Base-by-base conservation (phyloP, 1,140 invertebrate species). In the Drosophila simulans region DNA sequence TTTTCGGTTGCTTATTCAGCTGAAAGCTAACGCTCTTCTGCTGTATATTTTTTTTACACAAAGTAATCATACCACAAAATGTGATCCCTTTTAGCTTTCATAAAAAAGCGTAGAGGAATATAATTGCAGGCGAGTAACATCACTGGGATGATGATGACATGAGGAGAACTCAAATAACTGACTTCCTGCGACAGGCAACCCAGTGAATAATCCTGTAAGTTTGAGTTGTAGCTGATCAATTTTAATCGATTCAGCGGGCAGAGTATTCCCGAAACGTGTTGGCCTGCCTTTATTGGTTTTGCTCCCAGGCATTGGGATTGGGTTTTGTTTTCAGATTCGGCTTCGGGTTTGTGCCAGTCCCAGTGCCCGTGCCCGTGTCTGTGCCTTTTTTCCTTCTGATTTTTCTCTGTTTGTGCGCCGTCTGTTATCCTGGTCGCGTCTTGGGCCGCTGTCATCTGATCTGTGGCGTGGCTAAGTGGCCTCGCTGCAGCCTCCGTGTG, bases 381-480 rank as follows among this genome's bases (percentile, higher is more conserved):
- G 13, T 37, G 27, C 20, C 27, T 13, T 11, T 15, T 53, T 45
- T 65, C 53, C 52, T n/a, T 17, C 51, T 46, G 25, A 48, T 43
- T 20, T 54, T 65, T 45, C 27, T 34, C 40, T 40, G 31, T 31
- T 53, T 66, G 34, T 63, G 70, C 49, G 45, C 48, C 72, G 75
- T 40, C 57, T 74, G 82, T 82, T 88, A 78, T 82, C 70, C 83
- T 76, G 74, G 64, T 82, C 83, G 37, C 64, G 74, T 77, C 74
- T 57, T 76, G 52, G 54, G 55, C 65, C 78, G 57, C 83, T 88
- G 82, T 88, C 83, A 88, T 88, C 83, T 79, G 83, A 86, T 88
- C 83, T 86, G 79, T 88, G 83, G 75, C 70, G 79, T 74, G 74
- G 84, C 83, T 86, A 86, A 88, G 83, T 86, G 83, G 83, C 78